Evolutionary conservation across 1,140 invertebrate genomes (phyloP), one percentile per base, ranked within the genome.

Genomic region (Calycopis cecrops): DNA sequence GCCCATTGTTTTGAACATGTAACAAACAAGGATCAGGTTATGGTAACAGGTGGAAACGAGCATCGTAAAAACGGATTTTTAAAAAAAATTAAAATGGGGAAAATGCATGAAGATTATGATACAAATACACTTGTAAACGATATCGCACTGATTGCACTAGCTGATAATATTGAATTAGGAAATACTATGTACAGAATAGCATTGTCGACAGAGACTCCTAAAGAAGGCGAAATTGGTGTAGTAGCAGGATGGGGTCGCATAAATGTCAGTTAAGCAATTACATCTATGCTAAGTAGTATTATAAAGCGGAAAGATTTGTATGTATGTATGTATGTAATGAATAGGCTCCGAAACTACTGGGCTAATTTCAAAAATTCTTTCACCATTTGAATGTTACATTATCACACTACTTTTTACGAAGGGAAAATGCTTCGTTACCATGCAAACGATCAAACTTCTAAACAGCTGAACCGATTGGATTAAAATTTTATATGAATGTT

Each of bases 241-340:
- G 9, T 49, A 9, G 48, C 48, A 34, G 48, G 48, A 33, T 49
- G 48, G 48, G 48, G 48, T 34, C 35, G 14, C 16, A n/a, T 49
- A 34, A 34, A 34, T n/a, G 48, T 49, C 14, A 49, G 48, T 49
- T 42, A 9, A 4, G 9, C 12, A 0, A 14, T 42, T 42, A n/a
- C 12, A 12, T 42, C 12, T 40, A 0, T 4, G 37, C 11, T 4
- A 40, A 40, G 6, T 8, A 0, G 14, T 40, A 9, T 6, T 4
- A 4, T 40, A 9, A 11, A 40, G 4, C 6, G 37, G 37, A 40
- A 10, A 40, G 37, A 10, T 4, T 9, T 10, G 12, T 7, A 38
- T 38, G 12, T 38, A 10, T 10, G 9, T 4, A n/a, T n/a, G n/a
- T n/a, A 11, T 33, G 33, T 11, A n/a, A n/a, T n/a, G n/a, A n/a